Evolutionary conservation across 1,140 invertebrate genomes (phyloP).

Genomic region (Vollenhovia emeryi): DNA sequence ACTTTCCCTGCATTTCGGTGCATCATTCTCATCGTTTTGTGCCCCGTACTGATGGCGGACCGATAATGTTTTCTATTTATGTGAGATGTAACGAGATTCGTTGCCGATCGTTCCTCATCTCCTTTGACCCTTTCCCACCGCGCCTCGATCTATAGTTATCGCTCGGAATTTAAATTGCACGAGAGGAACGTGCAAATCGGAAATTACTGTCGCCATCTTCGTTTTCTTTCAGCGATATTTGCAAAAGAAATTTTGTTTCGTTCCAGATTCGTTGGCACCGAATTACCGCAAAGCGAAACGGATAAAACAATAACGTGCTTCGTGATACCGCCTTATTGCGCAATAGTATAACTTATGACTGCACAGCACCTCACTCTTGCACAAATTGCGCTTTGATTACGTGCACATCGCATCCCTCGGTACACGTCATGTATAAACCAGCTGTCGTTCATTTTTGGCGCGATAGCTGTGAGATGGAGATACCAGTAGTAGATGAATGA

Average conservation of each 20-base stretch:
- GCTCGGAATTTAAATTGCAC: not conserved
- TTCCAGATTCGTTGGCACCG: slow-evolving; percentile 17
- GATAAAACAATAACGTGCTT: not conserved
- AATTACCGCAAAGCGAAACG: not conserved
- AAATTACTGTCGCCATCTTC: not conserved
- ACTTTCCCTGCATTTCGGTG: slow-evolving; percentile 32
- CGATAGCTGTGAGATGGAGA: not conserved
- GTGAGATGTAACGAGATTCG: not conserved
- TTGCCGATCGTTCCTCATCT: not conserved
- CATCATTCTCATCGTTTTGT: not conserved
- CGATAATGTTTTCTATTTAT: not conserved
- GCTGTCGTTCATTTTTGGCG: slow-evolving; percentile 8
- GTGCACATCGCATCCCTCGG: not conserved
- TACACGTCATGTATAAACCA: not conserved
- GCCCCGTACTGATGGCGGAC: not conserved
- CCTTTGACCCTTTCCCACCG: no score
- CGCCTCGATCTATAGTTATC: not conserved
- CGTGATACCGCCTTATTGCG: not conserved
- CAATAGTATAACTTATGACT: slow-evolving; percentile 20
- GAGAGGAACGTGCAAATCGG: not conserved
- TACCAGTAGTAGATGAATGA: not conserved
- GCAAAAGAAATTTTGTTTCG: not conserved
- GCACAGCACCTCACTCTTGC: not conserved
- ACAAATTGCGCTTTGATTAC: slow-evolving; percentile 20
- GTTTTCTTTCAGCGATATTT: not conserved